phyloP scores from a whole-genome alignment of 1,140 invertebrate species.

The Drosophila seguyi region DNA sequence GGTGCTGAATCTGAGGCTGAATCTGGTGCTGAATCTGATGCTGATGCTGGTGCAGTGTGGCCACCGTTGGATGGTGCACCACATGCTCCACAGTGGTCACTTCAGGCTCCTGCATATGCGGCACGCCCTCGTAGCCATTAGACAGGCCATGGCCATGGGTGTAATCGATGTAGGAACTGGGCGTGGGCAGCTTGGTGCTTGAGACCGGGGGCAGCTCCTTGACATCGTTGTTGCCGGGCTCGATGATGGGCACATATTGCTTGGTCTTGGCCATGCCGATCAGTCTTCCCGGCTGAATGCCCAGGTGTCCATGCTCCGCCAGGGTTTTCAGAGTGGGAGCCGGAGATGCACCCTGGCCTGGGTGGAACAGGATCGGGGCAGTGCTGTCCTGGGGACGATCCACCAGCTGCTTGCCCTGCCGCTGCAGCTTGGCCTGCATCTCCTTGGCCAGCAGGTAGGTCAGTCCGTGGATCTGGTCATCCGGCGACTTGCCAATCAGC shows the following conservation, averaged over 20 bases:
- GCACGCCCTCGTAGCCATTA: conserved; percentile 69
- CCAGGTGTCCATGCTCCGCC: conserved; percentile 40
- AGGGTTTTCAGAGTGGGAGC: conserved; percentile 26
- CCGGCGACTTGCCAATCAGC: conserved; percentile 77
- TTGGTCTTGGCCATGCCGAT: conserved; percentile 76
- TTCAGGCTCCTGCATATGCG: conserved; percentile 31
- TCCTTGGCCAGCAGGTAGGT: conserved; percentile 82
- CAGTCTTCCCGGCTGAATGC: conserved; percentile 63
- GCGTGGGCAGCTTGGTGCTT: conserved; percentile 55
- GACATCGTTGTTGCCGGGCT: conserved; percentile 66
- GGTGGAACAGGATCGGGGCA: conserved; percentile 76
- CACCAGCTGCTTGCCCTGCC: conserved; percentile 63
- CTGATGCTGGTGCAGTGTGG: conserved; percentile 9
- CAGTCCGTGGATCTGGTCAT: conserved; percentile 81
- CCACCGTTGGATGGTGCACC: conserved; percentile 63
- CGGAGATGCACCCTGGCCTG: conserved; percentile 7
- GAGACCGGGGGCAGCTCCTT: conserved; percentile 32
- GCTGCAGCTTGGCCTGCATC: conserved; percentile 77
- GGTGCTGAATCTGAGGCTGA: conserved; percentile 6
- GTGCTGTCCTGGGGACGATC: conserved; percentile 74
- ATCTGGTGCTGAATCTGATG: not conserved
- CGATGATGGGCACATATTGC: conserved; percentile 79
- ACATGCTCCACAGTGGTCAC: conserved; percentile 64
- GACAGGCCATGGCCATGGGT: conserved; percentile 69
- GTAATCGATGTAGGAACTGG: conserved; percentile 72